Base-by-base conservation (phyloP, 2,888 invertebrate species). In the Eugnorisma glareosa region DNA sequence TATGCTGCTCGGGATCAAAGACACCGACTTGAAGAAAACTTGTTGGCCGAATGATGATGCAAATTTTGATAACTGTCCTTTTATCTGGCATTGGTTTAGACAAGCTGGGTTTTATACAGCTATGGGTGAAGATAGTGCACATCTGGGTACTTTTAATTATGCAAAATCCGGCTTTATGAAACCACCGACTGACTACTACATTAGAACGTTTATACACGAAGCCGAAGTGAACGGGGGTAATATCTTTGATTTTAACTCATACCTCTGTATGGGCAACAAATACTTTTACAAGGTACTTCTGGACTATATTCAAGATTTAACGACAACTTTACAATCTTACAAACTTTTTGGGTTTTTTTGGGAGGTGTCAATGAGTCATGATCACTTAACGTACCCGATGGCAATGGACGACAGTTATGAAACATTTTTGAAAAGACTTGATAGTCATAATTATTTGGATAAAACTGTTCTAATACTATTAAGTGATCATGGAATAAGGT, bases 401-500 rank as follows among this genome's bases (percentile, higher is more conserved):
- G 92, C 98, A 40, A 98, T 98, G 81, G 99, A 99, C 90, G 95
- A 97, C 0, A 95, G 97, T 67, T 97, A 98, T 88, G 91, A 96
- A 84, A 89, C 94, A 1, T 97, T 98, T 89, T 94, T 99, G 72
- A 92, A 94, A 80, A 93, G 95, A 77, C 92, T 98, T 71, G 94
- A 97, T 57, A 87, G 93, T 0, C 92, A 95, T 3, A 96, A 97
- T 2, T 94, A 97, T 73, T 94, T 98, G 73, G 97, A 98, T 72
- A 97, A 97, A 43, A 98, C 98, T 0, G 97, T 97, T 64, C 89
- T 98, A 24, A 96, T 99, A 72, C 93, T 98, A 18, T 96, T 99
- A 96, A 99, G 99, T 93, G 99, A 99, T 92, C 99, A 99, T 91
- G 99, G 99, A 0, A 97, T 99, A 78, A 96, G 99, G 81, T 99